Base-by-base conservation (phyloP, 92 coral and sea anemone genomes). In the Heteractis magnifica region DNA sequence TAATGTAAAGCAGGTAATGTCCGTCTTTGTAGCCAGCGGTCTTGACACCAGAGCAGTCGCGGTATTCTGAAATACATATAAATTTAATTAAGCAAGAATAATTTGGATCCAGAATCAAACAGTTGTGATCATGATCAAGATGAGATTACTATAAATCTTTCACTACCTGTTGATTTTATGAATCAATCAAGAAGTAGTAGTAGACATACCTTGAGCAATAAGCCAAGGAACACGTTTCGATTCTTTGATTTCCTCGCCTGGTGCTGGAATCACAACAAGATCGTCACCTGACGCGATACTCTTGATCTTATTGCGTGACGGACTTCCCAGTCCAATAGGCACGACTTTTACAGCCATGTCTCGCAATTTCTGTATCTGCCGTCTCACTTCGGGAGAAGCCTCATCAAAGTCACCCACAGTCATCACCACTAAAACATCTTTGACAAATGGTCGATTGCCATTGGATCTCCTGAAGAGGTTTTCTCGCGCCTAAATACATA, bases 31-130 rank as follows among this genome's bases (percentile, higher is more conserved):
- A 82, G 50, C 99, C 99, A 23, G 93, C 83, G 79, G 89, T 70
- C 8, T 85, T 87, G 65, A 95, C 99, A 56, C 94, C 97, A 12
- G 85, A 83, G 81, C 99, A 97, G 83, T 85, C 91, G 82, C 84
- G 92, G 49, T 85, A 91, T 81, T 87, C 99, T 97, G 84, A 65
- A 68, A 18, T 23, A 0, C 16, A 18, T 16, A 0, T 14, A 1
- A 3, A 18, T 6, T 14, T 18, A 5, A n/a, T 12, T 21, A 59
- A 11, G 16, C 65, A 14, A 6, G 77, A 34, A 34, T 34, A 34
- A 34, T 34, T 34, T 34, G 44, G 44, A 34, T 34, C 44, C n/a
- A n/a, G n/a, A n/a, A n/a, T n/a, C n/a, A n/a, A n/a, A n/a, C n/a
- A n/a, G n/a, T n/a, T n/a, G n/a, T n/a, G n/a, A n/a, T n/a, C n/a